These are phyloP conservation scores for Dendrophyllia cribrosa DNA, from an alignment of 64 coral and sea anemone genomes.

Conservation along the genomic window DNA sequence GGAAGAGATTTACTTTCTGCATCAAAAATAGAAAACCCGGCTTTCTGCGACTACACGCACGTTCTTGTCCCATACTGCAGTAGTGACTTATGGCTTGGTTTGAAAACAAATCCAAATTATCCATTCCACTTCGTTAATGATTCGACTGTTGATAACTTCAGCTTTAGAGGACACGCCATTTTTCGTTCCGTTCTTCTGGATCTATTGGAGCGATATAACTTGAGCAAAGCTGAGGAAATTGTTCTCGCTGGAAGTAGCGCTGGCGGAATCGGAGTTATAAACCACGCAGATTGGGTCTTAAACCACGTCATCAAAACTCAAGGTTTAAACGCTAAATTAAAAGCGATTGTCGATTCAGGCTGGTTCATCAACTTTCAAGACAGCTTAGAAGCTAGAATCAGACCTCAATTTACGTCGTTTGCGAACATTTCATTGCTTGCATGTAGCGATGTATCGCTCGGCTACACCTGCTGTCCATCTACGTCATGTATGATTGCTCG, in stretches of 20 bases:
- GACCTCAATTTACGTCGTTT: conserved; percentile 28
- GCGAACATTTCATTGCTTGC: conserved; percentile 50
- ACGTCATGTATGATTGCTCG: conserved; percentile 50
- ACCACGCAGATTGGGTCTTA: conserved; percentile 59
- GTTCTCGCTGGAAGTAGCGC: conserved; percentile 72
- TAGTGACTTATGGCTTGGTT: conserved; percentile 72
- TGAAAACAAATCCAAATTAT: conserved; percentile 52
- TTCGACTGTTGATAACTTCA: conserved; percentile 64
- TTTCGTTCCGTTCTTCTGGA: conserved; percentile 59
- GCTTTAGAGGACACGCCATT: conserved; percentile 69
- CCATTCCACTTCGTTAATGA: conserved; percentile 49
- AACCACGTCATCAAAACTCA: conserved; percentile 13
- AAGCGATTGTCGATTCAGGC: conserved; percentile 49
- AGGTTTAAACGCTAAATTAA: conserved; percentile 30
- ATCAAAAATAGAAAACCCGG: conserved; percentile 25
- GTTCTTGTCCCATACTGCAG: conserved; percentile 78
- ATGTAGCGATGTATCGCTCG: conserved; percentile 36
- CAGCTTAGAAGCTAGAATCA: conserved; percentile 6
- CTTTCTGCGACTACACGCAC: conserved; percentile 51
- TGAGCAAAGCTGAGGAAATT: conserved; percentile 41
- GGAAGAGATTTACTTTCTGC: conserved; percentile 60
- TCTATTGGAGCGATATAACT: conserved; percentile 28
- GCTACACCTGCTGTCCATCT: conserved; percentile 53
- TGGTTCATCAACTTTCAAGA: conserved; percentile 80
- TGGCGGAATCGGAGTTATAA: conserved; percentile 58